These are phyloP conservation scores for Cordilura impudica DNA, from an alignment of 2,888 invertebrate genomes.

Conservation along the genomic window DNA sequence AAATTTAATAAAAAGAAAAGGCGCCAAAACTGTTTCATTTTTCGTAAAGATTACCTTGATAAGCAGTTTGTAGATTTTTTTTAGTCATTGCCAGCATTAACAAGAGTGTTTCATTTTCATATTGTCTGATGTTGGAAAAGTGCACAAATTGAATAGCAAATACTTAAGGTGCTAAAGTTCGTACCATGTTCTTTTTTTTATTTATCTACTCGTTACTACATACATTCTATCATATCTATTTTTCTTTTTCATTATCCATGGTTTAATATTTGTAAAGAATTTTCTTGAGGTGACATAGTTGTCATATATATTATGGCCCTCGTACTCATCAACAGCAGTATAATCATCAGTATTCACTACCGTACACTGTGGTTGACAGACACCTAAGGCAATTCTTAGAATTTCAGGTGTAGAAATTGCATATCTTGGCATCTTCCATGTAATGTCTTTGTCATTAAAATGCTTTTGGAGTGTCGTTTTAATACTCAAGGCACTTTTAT, in stretches of 20 bases:
- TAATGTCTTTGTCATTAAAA: slow-evolving; percentile 18
- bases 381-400: slow-evolving; percentile 2
- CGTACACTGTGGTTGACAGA: slow-evolving; percentile 5
- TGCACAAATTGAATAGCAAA: slow-evolving; percentile 42
- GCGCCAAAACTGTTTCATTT: not conserved
- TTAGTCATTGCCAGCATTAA: not conserved
- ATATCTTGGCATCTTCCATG: not conserved
- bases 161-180: slow-evolving; percentile 22
- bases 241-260: not conserved
- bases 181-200: not conserved
- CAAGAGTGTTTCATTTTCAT: not conserved
- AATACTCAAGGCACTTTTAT: slow-evolving; percentile 18
- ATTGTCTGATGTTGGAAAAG: slow-evolving; percentile 3
- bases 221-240: not conserved
- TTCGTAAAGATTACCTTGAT: not conserved
- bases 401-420: not conserved
- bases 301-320: not conserved
- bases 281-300: not conserved
- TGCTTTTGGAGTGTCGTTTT: slow-evolving; percentile 29
- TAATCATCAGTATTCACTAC: not conserved
- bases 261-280: not conserved
- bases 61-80: slow-evolving; percentile 19
- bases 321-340: not conserved
- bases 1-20: slow-evolving; percentile 1
- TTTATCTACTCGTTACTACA: no score